Evolutionary conservation across 1,140 invertebrate species (phyloP), one percentile per base, ranked within the genome.

Genomic region (Acromyrmex heyeri): DNA sequence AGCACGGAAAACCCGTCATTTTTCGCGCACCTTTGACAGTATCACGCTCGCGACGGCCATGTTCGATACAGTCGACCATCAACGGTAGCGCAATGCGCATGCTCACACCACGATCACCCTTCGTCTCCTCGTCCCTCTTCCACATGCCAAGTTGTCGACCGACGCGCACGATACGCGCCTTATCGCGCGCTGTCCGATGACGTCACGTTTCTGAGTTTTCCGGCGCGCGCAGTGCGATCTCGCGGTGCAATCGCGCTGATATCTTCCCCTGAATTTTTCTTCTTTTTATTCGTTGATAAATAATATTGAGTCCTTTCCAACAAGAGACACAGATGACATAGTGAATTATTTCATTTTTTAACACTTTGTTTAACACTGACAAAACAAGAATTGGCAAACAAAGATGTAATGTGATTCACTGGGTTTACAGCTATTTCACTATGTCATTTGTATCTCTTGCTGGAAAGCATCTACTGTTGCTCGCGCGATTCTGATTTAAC

Each of bases 11-110:
- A 94, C 90, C 88, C 87, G 92, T 94, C 93, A 95, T 95, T 94
- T 93, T 93, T 93, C 93, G 91, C 93, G 90, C 91, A 94, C 92
- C 90, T 93, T 91, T 88, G 92, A 92, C 91, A 90, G 94, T 93
- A 95, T 94, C 93, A 91, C 92, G 92, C 93, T 93, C 92, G 76
- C 88, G 87, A 79, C 92, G 59, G 94, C 94, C 95, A 95, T 95
- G 59, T 95, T 95, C 70, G 89, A 93, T 93, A 92, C 93, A 92
- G 88, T 67, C 88, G 79, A 92, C 93, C 92, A 87, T 67, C 88
- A 69, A 88, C 78, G 18, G 34, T 18, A 24, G 38, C 18, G 59
- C 55, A 72, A 53, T 16, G 53, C 53, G 55, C n/a, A 86, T 64
- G 86, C 91, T 50, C 27, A 7, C n/a, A 50, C 8, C 57, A 16